Conservation (phyloP, 2,797 vertebrate species). For the Acomys russatus region DNA sequence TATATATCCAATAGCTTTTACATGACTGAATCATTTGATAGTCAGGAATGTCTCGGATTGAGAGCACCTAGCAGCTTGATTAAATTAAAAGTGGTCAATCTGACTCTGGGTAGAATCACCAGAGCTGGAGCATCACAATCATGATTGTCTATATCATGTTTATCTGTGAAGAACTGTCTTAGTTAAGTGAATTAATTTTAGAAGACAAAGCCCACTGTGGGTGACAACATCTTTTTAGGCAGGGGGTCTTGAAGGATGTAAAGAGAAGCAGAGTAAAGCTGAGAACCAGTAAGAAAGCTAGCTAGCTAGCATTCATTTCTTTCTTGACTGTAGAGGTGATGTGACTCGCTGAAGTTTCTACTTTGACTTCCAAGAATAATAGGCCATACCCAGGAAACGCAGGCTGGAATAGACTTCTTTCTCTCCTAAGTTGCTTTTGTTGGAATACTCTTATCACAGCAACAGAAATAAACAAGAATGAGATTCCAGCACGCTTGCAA, state of each 20-base stretch:
- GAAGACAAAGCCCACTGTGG: neutral
- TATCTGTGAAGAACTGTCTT: neutral
- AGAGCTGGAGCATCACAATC: neutral
- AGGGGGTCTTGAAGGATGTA: neutral
- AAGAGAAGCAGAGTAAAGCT: neutral
- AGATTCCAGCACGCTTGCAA: neutral
- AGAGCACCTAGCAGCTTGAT: neutral
- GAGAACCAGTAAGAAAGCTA: no score
- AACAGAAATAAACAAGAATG: neutral
- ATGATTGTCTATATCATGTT: neutral
- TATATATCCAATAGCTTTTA: neutral
- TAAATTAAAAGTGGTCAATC: neutral
- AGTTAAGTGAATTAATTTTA: neutral
- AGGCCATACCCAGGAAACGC: neutral
- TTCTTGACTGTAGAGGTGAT: neutral
- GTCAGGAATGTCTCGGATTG: neutral
- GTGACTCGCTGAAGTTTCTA: neutral
- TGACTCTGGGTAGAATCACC: neutral
- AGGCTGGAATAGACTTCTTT: neutral
- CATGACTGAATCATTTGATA: neutral
- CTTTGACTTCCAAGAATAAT: neutral
- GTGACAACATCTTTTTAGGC: neutral
- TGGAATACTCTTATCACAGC: no score
- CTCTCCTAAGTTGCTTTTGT: neutral
- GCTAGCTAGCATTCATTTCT: neutral